phyloP scores from a whole-genome alignment of 2,797 vertebrate genomes.

The Poecilia picta region DNA sequence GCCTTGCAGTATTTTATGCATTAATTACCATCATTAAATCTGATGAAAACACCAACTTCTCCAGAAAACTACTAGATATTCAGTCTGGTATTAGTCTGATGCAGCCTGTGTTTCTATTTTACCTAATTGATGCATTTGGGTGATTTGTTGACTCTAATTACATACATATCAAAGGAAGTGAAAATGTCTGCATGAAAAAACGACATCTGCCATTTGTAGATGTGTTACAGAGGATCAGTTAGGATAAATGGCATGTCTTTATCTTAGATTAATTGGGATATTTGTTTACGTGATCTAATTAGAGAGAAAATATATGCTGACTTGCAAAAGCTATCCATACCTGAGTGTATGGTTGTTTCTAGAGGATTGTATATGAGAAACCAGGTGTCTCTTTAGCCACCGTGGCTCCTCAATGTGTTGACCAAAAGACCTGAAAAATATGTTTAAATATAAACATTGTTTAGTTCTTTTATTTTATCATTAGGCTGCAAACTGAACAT shows the following conservation, averaged over 20 bases:
- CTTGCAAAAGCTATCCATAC: background rate
- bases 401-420: background rate
- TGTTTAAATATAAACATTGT: background rate
- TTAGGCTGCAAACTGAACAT: background rate
- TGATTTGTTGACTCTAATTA: background rate
- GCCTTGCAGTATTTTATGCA: background rate
- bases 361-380: background rate
- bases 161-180: background rate
- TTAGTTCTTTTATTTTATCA: background rate
- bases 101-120: background rate
- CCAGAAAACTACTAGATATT: background rate
- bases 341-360: background rate
- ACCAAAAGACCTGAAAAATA: background rate
- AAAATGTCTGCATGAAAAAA: background rate
- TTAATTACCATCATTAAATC: constrained; percentile 11
- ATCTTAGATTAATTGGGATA: background rate
- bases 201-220: background rate
- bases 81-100: background rate
- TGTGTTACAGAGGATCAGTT: background rate
- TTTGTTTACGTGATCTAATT: background rate
- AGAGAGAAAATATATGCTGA: background rate
- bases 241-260: background rate
- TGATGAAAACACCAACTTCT: background rate
- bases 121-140: background rate
- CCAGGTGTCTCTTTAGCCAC: background rate